Evolutionary conservation across 2,797 vertebrate species (phyloP).

Genomic region (Hoplostethus atlanticus): DNA sequence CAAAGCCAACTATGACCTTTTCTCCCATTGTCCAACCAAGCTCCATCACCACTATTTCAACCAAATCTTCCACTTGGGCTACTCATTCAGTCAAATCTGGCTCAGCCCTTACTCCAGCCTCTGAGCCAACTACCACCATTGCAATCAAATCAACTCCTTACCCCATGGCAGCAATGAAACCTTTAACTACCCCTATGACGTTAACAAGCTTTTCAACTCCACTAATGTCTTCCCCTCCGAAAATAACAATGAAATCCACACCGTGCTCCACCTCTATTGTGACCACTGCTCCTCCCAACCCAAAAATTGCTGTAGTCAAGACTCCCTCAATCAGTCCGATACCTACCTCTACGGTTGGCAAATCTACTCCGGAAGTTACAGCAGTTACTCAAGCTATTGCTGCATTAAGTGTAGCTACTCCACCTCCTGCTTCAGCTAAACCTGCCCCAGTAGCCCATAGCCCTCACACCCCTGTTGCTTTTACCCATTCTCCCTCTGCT

Average conservation of each 20-base stretch:
- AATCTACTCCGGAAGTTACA: conserved; percentile 52
- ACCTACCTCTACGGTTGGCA: conserved; percentile 51
- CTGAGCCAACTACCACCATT: conserved; percentile 24
- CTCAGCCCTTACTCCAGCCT: conserved; percentile 33
- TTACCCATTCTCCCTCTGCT: conserved; percentile 33
- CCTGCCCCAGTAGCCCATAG: conserved; percentile 41
- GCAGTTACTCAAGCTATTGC: conserved; percentile 42
- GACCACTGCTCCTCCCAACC: conserved; percentile 42
- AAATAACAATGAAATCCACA: conserved; percentile 45
- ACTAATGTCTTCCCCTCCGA: conserved; percentile 42
- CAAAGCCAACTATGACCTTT: conserved; percentile 35
- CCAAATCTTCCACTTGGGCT: conserved; percentile 66
- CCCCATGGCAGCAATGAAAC: conserved; percentile 42
- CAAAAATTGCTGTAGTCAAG: conserved; percentile 44
- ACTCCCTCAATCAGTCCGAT: conserved; percentile 43
- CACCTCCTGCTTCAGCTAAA: conserved; percentile 39
- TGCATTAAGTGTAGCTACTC: conserved; percentile 54
- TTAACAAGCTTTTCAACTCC: conserved; percentile 44
- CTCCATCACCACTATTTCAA: conserved; percentile 51
- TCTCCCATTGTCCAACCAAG: conserved; percentile 51
- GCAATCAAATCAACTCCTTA: conserved; percentile 45
- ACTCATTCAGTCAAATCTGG: conserved; percentile 56
- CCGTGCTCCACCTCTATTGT: conserved; percentile 33
- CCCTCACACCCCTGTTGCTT: conserved; percentile 34
- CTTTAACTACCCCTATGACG: conserved; percentile 36